Conservation (phyloP, 53 echinoderm and acorn worm species). For the Henricia sp. region DNA sequence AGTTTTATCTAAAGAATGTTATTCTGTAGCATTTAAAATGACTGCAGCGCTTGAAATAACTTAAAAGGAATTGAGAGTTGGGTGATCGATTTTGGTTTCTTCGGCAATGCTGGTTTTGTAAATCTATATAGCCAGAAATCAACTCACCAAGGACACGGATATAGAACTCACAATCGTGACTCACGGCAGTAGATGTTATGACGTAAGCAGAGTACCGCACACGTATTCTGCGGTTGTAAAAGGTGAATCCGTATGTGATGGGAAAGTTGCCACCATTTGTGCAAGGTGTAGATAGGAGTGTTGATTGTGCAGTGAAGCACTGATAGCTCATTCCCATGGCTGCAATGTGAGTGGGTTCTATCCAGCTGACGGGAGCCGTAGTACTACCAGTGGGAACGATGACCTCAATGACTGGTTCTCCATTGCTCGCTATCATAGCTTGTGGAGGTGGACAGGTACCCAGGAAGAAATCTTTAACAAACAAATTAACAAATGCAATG, state of each 20-base stretch:
- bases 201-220: not conserved
- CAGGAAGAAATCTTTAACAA: not conserved
- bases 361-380: not conserved
- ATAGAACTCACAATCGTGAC: conserved; percentile 3
- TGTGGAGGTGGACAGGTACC: not conserved
- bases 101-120: not conserved
- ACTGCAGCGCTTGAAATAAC: no score
- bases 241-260: not conserved
- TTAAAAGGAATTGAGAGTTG: no score
- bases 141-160: conserved; percentile 23
- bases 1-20: no score
- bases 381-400: not conserved
- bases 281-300: not conserved
- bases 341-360: not conserved
- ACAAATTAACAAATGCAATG: not conserved
- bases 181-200: not conserved
- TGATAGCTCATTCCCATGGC: not conserved
- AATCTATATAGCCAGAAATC: not conserved
- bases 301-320: not conserved
- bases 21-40: no score
- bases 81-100: not conserved
- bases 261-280: not conserved
- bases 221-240: not conserved
- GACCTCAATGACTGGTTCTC: not conserved
- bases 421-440: not conserved